Conservation (phyloP, 2,113 vertebrate genomes). For the Herpetotheres cachinnans region DNA sequence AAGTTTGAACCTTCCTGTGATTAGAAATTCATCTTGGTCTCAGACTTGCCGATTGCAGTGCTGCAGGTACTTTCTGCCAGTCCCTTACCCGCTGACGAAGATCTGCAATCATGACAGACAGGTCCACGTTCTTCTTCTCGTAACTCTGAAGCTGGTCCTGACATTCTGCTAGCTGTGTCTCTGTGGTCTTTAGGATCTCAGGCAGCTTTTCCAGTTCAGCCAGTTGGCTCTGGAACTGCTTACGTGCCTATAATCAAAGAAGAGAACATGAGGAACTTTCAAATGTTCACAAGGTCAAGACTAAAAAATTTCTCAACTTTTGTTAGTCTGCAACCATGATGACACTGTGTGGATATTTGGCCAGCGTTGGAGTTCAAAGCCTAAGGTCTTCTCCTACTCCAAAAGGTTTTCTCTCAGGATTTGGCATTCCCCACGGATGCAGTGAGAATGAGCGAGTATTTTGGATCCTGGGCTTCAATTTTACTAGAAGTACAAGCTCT, state of each 20-base stretch:
- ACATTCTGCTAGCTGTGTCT: slow-evolving; percentile 83
- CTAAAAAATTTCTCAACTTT: neutral
- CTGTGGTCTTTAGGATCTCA: slow-evolving; percentile 78
- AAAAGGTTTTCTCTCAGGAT: neutral
- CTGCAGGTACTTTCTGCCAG: slow-evolving; percentile 63
- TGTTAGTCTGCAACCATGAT: neutral
- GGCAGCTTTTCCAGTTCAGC: slow-evolving; percentile 86
- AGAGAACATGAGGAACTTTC: neutral
- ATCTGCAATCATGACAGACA: slow-evolving; percentile 79
- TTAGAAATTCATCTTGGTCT: slow-evolving; percentile 42
- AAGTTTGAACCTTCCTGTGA: slow-evolving; percentile 56
- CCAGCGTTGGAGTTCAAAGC: neutral
- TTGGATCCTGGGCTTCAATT: neutral
- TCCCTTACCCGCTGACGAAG: slow-evolving; percentile 86
- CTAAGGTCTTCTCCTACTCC: neutral
- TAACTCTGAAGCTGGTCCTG: slow-evolving; percentile 80
- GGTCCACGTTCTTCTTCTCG: slow-evolving; percentile 82
- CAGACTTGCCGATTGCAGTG: neutral
- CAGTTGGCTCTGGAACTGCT: slow-evolving; percentile 79
- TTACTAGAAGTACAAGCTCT: neutral
- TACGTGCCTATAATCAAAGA: slow-evolving; percentile 63
- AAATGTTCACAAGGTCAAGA: neutral
- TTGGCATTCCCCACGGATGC: neutral
- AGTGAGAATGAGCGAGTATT: neutral
- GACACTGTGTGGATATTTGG: neutral